Conservation (phyloP, 2,113 vertebrate species). For the Aramus guarauna region DNA sequence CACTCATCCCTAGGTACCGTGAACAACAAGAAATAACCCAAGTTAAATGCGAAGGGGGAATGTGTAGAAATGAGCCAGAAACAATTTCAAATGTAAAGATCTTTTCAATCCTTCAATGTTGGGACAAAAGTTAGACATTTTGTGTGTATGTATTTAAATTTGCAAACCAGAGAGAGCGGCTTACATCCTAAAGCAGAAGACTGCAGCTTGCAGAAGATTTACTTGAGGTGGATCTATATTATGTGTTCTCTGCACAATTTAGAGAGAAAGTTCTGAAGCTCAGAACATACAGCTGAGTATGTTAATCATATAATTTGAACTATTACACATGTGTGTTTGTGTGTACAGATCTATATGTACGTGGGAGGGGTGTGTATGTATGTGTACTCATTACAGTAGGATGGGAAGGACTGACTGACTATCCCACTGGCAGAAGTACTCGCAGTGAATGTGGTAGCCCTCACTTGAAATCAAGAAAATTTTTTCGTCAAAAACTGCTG, state of each 20-base stretch:
- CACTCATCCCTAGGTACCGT: not conserved
- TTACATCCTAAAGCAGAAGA: not conserved
- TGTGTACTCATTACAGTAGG: not conserved
- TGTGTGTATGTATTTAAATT: not conserved
- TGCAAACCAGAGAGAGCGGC: not conserved
- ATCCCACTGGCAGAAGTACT: not conserved
- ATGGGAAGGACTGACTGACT: not conserved
- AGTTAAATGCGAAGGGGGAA: not conserved
- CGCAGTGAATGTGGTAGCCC: not conserved
- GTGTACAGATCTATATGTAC: not conserved
- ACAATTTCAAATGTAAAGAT: not conserved
- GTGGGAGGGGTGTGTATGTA: rapidly evolving
- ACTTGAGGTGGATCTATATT: not conserved
- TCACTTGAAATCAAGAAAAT: not conserved
- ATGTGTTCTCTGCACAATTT: not conserved
- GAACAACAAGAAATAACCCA: not conserved
- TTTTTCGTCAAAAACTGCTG: not conserved
- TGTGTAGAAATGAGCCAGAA: not conserved
- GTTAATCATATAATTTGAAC: not conserved
- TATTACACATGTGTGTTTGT: not conserved
- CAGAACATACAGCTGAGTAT: not conserved
- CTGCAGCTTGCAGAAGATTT: not conserved
- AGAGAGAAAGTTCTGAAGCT: not conserved
- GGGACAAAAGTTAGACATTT: not conserved
- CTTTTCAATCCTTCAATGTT: not conserved